Conservation (phyloP, 1,140 invertebrate species). For the Telenomus remus region DNA sequence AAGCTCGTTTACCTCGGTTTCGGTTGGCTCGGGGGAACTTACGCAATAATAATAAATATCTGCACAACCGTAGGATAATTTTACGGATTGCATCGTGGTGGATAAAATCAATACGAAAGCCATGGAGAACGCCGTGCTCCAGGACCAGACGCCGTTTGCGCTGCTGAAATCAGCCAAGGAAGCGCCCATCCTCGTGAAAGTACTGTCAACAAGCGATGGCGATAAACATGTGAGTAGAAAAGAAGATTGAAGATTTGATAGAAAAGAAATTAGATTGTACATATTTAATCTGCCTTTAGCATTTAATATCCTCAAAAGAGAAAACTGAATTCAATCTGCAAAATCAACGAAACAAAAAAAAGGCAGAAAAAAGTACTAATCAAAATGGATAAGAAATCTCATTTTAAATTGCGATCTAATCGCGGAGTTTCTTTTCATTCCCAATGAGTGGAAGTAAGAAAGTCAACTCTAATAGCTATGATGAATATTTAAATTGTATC, state of each 20-base stretch:
- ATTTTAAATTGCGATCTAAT: no score
- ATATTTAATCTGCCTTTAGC: conserved; percentile 39
- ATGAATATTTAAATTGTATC: no score
- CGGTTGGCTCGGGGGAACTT: conserved; percentile 18
- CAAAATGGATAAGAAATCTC: no score
- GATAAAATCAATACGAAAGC: conserved; percentile 79
- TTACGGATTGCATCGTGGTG: conserved; percentile 72
- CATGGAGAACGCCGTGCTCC: conserved; percentile 75
- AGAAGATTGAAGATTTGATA: no score
- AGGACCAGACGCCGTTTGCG: conserved; percentile 77
- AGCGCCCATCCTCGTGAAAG: conserved; percentile 79
- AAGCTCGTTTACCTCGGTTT: conserved; percentile 27
- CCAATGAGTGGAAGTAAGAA: no score
- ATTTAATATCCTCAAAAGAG: neutral
- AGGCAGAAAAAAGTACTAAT: no score
- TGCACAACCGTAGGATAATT: conserved; percentile 50
- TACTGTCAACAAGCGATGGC: conserved; percentile 70
- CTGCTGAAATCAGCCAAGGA: conserved; percentile 77
- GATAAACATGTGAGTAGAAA: conserved; percentile 75
- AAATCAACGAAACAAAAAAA: conserved; percentile 32
- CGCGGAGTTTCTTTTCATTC: no score
- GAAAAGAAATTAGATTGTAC: conserved; percentile 12
- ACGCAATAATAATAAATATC: conserved; percentile 49
- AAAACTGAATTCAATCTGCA: neutral
- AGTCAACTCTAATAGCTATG: no score